These are phyloP conservation scores for Hemaris fuciformis DNA, from an alignment of 2,888 invertebrate species.

Conservation along the genomic window DNA sequence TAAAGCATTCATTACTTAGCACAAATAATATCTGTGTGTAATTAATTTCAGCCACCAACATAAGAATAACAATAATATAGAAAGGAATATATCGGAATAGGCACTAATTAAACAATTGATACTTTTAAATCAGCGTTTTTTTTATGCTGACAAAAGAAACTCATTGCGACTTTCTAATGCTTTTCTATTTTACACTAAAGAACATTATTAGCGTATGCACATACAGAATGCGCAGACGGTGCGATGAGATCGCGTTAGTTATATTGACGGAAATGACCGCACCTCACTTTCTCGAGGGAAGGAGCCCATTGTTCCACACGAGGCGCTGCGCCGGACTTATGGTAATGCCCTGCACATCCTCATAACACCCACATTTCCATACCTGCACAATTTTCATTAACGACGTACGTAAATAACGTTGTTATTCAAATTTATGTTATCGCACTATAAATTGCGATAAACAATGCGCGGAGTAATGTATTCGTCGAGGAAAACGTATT, in stretches of 20 bases:
- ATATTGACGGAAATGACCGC: slow-evolving; percentile 45
- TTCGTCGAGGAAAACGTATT: slow-evolving; percentile 45
- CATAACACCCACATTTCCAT: slow-evolving; percentile 50
- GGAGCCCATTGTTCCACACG: slow-evolving; percentile 55
- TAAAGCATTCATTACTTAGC: too few species aligned
- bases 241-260: slow-evolving; percentile 50
- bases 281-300: slow-evolving; percentile 49
- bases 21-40: too few species aligned
- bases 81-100: too few species aligned
- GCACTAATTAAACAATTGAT: too few species aligned
- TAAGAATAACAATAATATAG: too few species aligned
- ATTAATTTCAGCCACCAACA: too few species aligned
- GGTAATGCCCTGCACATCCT: slow-evolving; percentile 31
- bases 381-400: slow-evolving; percentile 50
- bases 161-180: neutral
- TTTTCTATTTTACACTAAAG: neutral
- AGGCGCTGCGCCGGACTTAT: slow-evolving; percentile 43
- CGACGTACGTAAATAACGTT: slow-evolving; percentile 43
- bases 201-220: neutral
- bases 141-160: neutral
- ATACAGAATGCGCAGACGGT: neutral
- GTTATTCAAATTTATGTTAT: slow-evolving; percentile 43
- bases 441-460: slow-evolving; percentile 36
- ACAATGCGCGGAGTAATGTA: slow-evolving; percentile 36
- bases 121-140: too few species aligned